These are phyloP conservation scores for Nerophis lumbriciformis DNA, from an alignment of 2,113 vertebrate species.

Conservation along the genomic window DNA sequence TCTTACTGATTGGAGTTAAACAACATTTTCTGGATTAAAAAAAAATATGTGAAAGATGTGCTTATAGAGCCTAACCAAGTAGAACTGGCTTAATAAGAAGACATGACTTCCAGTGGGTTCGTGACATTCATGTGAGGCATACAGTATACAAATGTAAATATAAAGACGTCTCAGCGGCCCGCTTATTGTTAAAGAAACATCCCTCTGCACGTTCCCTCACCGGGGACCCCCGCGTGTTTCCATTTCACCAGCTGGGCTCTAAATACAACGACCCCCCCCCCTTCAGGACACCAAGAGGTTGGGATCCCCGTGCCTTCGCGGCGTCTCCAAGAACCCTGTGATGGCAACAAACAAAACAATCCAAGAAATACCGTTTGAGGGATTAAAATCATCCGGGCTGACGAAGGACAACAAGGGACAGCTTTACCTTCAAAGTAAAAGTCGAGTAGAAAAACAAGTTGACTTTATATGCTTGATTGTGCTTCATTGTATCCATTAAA, in stretches of 20 bases:
- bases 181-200: conserved; percentile 32
- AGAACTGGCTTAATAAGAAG: conserved; percentile 6
- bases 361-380: too few species aligned
- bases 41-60: too few species aligned
- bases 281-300: conserved; percentile 35
- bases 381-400: not conserved
- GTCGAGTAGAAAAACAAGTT: too few species aligned
- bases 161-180: conserved; percentile 29
- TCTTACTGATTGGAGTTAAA: too few species aligned
- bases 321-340: conserved; percentile 11
- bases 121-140: conserved; percentile 5
- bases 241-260: conserved; percentile 49
- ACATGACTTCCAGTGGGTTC: conserved; percentile 5
- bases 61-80: too few species aligned
- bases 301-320: conserved; percentile 5
- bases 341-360: conserved; percentile 37
- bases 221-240: conserved; percentile 53
- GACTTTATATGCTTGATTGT: too few species aligned
- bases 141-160: conserved; percentile 23
- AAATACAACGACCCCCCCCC: conserved; percentile 24
- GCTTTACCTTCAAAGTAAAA: too few species aligned
- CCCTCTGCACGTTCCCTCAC: conserved; percentile 47
- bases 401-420: not conserved
- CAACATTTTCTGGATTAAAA: too few species aligned
- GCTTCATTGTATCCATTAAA: too few species aligned